Evolutionary conservation across 2,113 vertebrate species (phyloP).

Genomic region (Bos taurus): DNA sequence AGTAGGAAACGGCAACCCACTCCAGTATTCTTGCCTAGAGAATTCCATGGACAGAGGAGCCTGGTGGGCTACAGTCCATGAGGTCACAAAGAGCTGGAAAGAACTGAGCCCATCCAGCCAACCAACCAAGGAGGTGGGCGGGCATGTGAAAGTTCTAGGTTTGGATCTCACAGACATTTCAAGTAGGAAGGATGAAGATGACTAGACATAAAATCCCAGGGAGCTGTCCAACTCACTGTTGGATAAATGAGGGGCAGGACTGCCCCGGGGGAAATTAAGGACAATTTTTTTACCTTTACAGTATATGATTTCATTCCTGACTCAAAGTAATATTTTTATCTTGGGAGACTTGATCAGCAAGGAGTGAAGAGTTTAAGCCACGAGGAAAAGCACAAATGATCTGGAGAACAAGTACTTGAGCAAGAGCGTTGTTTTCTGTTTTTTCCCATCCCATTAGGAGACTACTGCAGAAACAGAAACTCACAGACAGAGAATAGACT

Average conservation of each 20-base stretch:
- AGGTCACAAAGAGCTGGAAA: neutral
- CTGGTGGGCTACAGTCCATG: neutral
- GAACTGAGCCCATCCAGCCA: neutral
- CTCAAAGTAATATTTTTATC: neutral
- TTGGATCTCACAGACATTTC: constrained; percentile 26
- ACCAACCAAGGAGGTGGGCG: neutral
- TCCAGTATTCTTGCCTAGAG: neutral
- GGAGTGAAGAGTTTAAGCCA: neutral
- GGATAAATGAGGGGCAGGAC: neutral
- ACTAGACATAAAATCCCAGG: neutral
- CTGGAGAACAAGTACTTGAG: neutral
- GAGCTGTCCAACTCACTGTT: neutral
- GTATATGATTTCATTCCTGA: constrained; percentile 7
- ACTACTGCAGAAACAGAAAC: neutral
- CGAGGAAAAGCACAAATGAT: neutral
- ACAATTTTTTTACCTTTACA: neutral
- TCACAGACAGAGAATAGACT: neutral
- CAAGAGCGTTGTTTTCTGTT: neutral
- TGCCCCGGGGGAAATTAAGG: neutral
- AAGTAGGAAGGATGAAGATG: neutral
- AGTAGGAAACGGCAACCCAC: neutral
- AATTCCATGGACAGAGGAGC: neutral
- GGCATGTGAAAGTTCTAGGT: neutral
- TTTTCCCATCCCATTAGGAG: neutral
- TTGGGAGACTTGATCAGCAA: neutral